Evolutionary conservation across 2,797 vertebrate species (phyloP).

Genomic region (Ibycter americanus): DNA sequence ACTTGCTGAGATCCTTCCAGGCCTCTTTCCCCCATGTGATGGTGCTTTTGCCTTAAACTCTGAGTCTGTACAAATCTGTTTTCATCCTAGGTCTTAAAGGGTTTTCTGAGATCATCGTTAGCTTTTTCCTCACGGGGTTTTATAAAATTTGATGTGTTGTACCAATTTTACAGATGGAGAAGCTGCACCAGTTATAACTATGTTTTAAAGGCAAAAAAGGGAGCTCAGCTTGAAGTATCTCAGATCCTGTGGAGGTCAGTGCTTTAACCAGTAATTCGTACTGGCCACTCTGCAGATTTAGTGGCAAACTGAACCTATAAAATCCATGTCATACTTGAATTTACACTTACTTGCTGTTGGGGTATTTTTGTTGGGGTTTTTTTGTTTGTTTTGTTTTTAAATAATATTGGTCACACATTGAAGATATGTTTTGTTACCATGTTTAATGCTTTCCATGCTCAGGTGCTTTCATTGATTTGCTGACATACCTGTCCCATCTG

Average conservation of each 20-base stretch:
- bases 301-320: neutral
- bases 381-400: neutral
- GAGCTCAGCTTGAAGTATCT: neutral
- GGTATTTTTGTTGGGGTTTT: neutral
- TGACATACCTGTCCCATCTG: neutral
- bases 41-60: slow-evolving; percentile 50
- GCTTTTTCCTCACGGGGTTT: neutral
- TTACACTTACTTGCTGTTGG: neutral
- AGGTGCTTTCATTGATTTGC: neutral
- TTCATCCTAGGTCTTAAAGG: slow-evolving; percentile 44
- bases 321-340: neutral
- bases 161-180: neutral
- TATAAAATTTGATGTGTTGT: slow-evolving; percentile 18
- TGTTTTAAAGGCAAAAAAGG: neutral
- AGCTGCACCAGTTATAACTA: neutral
- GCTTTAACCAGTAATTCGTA: neutral
- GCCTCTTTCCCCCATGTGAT: neutral
- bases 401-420: neutral
- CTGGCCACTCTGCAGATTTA: neutral
- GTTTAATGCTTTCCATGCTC: neutral
- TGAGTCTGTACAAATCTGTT: slow-evolving; percentile 39
- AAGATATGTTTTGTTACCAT: neutral
- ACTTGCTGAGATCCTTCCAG: slow-evolving; percentile 20
- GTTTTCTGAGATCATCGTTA: slow-evolving; percentile 49
- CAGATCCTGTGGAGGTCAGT: neutral